phyloP scores from a whole-genome alignment of 53 echinoderm and acorn worm genomes.

The Zoroaster sp. region DNA sequence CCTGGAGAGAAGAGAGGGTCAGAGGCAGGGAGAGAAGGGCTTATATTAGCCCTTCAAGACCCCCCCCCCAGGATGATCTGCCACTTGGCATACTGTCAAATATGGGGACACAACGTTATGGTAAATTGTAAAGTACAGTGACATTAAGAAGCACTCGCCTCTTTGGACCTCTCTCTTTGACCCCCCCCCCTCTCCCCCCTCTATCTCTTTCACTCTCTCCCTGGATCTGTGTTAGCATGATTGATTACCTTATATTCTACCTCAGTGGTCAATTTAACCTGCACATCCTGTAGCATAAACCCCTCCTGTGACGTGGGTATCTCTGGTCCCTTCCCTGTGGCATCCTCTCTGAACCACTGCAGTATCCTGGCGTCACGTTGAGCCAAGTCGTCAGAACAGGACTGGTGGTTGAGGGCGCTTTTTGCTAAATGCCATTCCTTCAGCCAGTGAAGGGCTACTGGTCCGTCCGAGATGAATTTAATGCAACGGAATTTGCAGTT shows the following conservation, averaged over 20 bases:
- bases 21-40: too few relatives aligned
- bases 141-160: too few relatives aligned
- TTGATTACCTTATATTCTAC: slow-evolving; percentile 67
- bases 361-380: slow-evolving; percentile 39
- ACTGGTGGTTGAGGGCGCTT: background rate
- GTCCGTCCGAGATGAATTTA: slow-evolving; percentile 37
- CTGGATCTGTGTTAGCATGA: too few relatives aligned
- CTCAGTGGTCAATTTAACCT: slow-evolving; percentile 33
- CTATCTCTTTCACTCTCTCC: too few relatives aligned
- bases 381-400: slow-evolving; percentile 1
- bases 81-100: too few relatives aligned
- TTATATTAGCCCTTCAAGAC: too few relatives aligned
- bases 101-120: too few relatives aligned
- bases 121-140: too few relatives aligned
- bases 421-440: slow-evolving; percentile 67
- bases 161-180: too few relatives aligned
- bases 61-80: too few relatives aligned
- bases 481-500: slow-evolving; percentile 62
- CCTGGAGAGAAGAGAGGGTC: too few relatives aligned
- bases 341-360: slow-evolving; percentile 48
- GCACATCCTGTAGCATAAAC: slow-evolving; percentile 11
- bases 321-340: background rate
- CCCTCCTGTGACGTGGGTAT: background rate
- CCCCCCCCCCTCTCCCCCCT: too few relatives aligned
- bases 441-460: slow-evolving; percentile 42